phyloP scores from a whole-genome alignment of 2,888 invertebrate genomes.

The Caenorhabditis becei region DNA sequence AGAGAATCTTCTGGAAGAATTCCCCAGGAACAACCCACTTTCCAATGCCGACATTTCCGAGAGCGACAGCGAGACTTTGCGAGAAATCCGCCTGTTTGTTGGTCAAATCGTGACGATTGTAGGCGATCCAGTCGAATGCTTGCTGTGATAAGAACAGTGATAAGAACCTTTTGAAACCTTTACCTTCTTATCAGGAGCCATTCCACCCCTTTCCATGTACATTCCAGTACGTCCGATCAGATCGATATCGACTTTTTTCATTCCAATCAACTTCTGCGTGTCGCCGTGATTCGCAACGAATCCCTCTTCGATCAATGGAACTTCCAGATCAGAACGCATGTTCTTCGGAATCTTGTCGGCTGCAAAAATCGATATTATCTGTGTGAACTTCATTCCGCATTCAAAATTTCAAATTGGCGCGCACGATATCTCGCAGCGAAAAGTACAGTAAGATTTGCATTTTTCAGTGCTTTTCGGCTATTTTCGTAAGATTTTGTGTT shows the following conservation, averaged over 20 bases:
- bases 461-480: no score
- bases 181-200: slow-evolving; percentile 33
- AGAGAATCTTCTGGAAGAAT: no score
- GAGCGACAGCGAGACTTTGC: slow-evolving; percentile 29
- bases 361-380: no score
- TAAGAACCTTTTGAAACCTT: no score
- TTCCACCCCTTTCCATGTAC: slow-evolving; percentile 54
- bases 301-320: slow-evolving; percentile 6
- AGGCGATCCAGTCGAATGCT: slow-evolving; percentile 59
- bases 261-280: slow-evolving; percentile 1
- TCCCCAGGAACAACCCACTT: slow-evolving; percentile 28
- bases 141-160: slow-evolving; percentile 13
- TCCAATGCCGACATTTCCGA: slow-evolving; percentile 49
- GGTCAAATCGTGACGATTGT: slow-evolving; percentile 51
- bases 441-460: no score
- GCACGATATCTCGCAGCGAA: no score
- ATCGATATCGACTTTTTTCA: slow-evolving; percentile 45
- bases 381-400: no score
- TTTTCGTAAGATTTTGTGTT: no score
- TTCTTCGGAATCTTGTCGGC: not conserved
- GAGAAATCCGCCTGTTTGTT: slow-evolving; percentile 17
- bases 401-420: no score
- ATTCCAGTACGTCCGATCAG: slow-evolving; percentile 55
- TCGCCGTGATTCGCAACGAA: slow-evolving; percentile 29
- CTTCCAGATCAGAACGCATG: slow-evolving; percentile 21